Conservation (phyloP, 2,797 vertebrate genomes). For the Malacoctenus gilli region DNA sequence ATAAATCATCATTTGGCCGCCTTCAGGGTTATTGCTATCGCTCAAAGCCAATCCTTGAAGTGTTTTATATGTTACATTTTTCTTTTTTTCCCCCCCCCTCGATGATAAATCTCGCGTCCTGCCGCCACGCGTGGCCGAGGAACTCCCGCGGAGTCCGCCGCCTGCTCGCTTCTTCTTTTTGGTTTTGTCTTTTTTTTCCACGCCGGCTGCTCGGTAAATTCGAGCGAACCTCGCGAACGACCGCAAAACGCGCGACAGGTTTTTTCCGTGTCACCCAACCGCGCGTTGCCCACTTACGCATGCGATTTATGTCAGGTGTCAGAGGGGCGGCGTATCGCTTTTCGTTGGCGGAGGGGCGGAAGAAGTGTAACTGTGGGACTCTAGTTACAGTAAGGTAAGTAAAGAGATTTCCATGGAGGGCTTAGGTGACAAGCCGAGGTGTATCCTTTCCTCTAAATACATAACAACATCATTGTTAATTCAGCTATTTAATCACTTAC, state of each 20-base stretch:
- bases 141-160: slow-evolving; percentile 44
- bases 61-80: slow-evolving; percentile 71
- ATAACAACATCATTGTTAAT: slow-evolving; percentile 77
- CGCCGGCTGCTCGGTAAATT: slow-evolving; percentile 9
- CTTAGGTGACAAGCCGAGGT: slow-evolving; percentile 68
- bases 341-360: slow-evolving; percentile 47
- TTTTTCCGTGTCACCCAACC: slow-evolving; percentile 74
- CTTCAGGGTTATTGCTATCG: slow-evolving; percentile 78
- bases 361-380: slow-evolving; percentile 66
- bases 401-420: slow-evolving; percentile 73
- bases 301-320: slow-evolving; percentile 55
- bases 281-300: slow-evolving; percentile 44
- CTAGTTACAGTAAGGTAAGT: slow-evolving; percentile 75
- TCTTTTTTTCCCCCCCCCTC: too few species aligned
- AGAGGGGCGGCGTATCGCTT: slow-evolving; percentile 55
- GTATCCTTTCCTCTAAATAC: slow-evolving; percentile 76
- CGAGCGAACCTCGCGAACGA: slow-evolving; percentile 1
- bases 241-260: slow-evolving; percentile 33
- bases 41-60: slow-evolving; percentile 73
- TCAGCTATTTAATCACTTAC: slow-evolving; percentile 75
- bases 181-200: too few species aligned
- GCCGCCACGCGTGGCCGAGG: slow-evolving; percentile 52
- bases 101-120: slow-evolving; percentile 77
- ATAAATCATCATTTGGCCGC: slow-evolving; percentile 81
- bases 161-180: slow-evolving; percentile 60